phyloP scores from a whole-genome alignment of 1,140 invertebrate genomes.

The Tetragnatha versicolor region DNA sequence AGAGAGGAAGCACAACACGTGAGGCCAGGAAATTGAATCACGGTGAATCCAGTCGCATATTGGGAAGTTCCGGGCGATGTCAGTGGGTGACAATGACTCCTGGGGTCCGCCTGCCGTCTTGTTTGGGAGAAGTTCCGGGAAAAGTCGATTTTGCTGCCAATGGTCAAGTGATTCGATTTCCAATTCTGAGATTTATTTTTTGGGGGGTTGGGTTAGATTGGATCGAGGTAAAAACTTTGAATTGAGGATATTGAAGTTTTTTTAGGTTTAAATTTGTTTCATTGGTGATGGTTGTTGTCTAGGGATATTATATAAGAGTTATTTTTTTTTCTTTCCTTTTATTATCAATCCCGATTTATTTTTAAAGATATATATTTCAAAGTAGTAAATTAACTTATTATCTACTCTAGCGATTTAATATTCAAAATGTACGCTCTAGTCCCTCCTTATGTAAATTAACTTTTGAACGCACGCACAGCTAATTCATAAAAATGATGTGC shows the following conservation, averaged over 20 bases:
- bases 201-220: neutral
- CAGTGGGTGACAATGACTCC: neutral
- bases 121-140: neutral
- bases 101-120: neutral
- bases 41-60: neutral
- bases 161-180: constrained; percentile 7
- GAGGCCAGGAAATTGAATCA: constrained; percentile 10
- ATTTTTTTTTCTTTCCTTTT: no score
- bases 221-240: neutral
- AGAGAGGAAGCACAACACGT: neutral
- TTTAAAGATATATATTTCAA: no score
- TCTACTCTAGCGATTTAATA: no score
- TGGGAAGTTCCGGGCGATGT: constrained; percentile 28
- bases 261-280: no score
- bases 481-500: no score
- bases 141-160: neutral
- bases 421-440: no score
- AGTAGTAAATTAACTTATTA: no score
- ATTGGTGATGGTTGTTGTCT: no score
- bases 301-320: no score
- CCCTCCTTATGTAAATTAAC: no score
- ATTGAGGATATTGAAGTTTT: neutral
- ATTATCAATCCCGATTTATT: no score
- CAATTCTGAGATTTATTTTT: neutral
- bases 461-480: no score